phyloP scores from a whole-genome alignment of 2,797 vertebrate genomes.

The Cottoperca gobio region DNA sequence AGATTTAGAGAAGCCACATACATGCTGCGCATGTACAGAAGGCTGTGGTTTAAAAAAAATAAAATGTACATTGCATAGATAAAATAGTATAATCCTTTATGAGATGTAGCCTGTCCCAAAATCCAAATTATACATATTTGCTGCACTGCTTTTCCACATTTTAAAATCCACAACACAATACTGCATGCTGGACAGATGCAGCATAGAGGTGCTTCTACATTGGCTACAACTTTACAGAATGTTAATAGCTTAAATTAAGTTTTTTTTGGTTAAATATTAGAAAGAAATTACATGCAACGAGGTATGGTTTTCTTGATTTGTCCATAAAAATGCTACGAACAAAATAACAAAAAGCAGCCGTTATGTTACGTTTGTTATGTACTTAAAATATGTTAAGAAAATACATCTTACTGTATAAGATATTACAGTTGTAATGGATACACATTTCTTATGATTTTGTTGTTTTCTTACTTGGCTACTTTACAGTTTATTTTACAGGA shows the following conservation, averaged over 20 bases:
- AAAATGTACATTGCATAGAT: slow-evolving; percentile 77
- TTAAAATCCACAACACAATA: slow-evolving; percentile 20
- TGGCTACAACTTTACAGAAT: slow-evolving; percentile 32
- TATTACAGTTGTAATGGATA: slow-evolving; percentile 22
- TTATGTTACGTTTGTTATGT: slow-evolving; percentile 36
- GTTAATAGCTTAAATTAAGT: slow-evolving; percentile 40
- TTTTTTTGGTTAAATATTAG: slow-evolving; percentile 64
- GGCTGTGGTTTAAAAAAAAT: slow-evolving; percentile 64
- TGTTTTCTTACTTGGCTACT: slow-evolving; percentile 32
- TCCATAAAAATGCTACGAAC: slow-evolving; percentile 30
- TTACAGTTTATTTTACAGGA: slow-evolving; percentile 53
- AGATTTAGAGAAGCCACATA: slow-evolving; percentile 41
- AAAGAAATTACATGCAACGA: slow-evolving; percentile 45
- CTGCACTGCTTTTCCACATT: slow-evolving; percentile 13
- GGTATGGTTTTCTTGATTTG: slow-evolving; percentile 20
- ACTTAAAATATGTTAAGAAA: slow-evolving; percentile 34
- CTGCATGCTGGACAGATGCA: slow-evolving; percentile 22
- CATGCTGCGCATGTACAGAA: slow-evolving; percentile 44
- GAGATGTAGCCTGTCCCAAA: slow-evolving; percentile 9
- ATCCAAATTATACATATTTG: slow-evolving; percentile 42
- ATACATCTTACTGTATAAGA: slow-evolving; percentile 22
- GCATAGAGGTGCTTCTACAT: slow-evolving; percentile 26
- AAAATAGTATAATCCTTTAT: slow-evolving; percentile 45
- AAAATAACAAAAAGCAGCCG: slow-evolving; percentile 45
- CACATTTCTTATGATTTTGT: slow-evolving; percentile 28